These are phyloP conservation scores for Bombyx mandarina DNA, from an alignment of 1,140 invertebrate genomes.

Conservation along the genomic window DNA sequence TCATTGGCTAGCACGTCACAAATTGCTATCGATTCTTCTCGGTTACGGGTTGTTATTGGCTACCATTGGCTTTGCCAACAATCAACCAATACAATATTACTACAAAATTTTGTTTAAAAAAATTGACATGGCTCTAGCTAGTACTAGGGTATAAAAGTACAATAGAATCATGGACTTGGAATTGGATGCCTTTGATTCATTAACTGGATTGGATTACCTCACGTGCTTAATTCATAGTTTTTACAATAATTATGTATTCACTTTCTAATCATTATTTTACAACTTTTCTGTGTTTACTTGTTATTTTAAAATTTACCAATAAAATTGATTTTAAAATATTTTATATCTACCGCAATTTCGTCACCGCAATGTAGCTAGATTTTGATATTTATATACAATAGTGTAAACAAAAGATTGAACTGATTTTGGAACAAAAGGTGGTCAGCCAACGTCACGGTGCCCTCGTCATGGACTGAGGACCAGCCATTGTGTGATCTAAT, in stretches of 20 bases:
- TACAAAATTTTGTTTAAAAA: slow-evolving; percentile 62
- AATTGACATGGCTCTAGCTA: slow-evolving; percentile 45
- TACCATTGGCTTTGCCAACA: slow-evolving; percentile 63
- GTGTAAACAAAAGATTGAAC: no score
- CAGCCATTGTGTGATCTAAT: slow-evolving; percentile 53
- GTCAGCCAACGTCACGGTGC: slow-evolving; percentile 30
- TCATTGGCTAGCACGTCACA: slow-evolving; percentile 58
- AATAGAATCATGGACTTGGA: slow-evolving; percentile 10
- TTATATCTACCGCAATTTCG: no score
- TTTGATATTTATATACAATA: no score
- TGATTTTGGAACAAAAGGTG: slow-evolving; percentile 45
- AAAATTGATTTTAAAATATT: no score
- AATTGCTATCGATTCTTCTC: slow-evolving; percentile 60
- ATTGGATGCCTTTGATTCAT: no score
- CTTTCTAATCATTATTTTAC: no score
- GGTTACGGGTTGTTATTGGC: slow-evolving; percentile 64
- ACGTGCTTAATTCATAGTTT: no score
- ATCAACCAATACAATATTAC: slow-evolving; percentile 63
- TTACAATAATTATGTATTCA: no score
- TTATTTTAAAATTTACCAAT: no score
- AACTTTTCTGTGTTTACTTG: no score
- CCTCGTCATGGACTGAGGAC: slow-evolving; percentile 48
- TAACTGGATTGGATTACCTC: no score
- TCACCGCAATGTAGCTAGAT: no score
- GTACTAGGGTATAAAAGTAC: slow-evolving; percentile 34